Evolutionary conservation across 2,797 vertebrate species (phyloP), one percentile per base, ranked within the genome.

Genomic region (Macropodus opercularis): DNA sequence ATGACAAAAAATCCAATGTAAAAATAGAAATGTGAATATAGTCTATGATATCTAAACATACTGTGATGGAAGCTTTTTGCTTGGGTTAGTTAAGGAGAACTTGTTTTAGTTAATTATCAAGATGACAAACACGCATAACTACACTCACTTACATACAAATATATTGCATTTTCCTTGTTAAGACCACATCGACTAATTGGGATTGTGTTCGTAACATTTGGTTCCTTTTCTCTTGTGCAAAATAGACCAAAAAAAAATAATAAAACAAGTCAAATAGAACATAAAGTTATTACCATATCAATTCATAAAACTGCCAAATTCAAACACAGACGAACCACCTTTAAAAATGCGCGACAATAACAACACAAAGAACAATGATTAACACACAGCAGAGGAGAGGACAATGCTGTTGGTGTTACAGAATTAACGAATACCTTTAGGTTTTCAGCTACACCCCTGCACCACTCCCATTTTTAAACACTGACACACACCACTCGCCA

Each of bases 81-180:
- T 77, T 64, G 81, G 79, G 78, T 86, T 59, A 84, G 69, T 83
- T 59, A 79, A 83, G 44, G 47, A 85, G 78, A 87, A 79, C 76
- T 75, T 79, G 68, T 83, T 85, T 86, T 79, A 85, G 81, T 86
- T 83, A 89, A 91, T 91, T 94, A 94, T 90, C 92, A 87, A 82
- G 91, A 86, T 66, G 68, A 86, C 71, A 11, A 71, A 87, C 73
- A 59, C 81, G 41, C 75, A 80, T 72, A 67, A 75, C 72, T 65
- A 71, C 67, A 80, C 80, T 83, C 75, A 75, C 78, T 74, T 71
- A 77, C 77, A 79, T 68, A 84, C 77, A 55, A 43, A 71, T 75
- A 87, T 86, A 89, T 92, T 91, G 89, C 87, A 88, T 90, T 91
- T 92, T 89, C 91, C 90, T 92, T 91, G 84, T 90, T 89, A 92